These are phyloP conservation scores for Serranus cabrilla DNA, from an alignment of 2,797 vertebrate species.

Conservation along the genomic window DNA sequence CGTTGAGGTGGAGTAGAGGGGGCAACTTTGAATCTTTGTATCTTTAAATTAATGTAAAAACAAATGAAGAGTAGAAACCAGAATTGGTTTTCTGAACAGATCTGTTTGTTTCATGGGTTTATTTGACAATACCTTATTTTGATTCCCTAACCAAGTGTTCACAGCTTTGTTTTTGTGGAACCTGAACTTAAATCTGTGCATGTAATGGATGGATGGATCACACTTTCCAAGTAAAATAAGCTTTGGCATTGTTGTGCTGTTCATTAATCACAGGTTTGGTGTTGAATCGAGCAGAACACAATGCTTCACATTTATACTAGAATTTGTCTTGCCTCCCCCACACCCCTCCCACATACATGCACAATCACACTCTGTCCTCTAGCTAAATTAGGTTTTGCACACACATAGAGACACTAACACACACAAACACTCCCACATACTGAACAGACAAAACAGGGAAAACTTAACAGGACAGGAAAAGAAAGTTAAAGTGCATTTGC, in stretches of 20 bases:
- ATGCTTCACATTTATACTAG: constrained; percentile 71
- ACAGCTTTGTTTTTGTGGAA: constrained; percentile 25
- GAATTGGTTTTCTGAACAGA: not conserved
- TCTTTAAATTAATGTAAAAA: not conserved
- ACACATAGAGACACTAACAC: not conserved
- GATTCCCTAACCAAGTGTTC: constrained; percentile 16
- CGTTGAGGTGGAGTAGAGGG: too few relatives aligned
- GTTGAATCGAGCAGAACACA: constrained; percentile 74
- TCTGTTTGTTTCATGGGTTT: constrained; percentile 18
- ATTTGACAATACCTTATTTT: constrained; percentile 21
- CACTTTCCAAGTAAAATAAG: constrained; percentile 70
- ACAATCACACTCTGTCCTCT: constrained; percentile 71
- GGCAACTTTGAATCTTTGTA: too few relatives aligned
- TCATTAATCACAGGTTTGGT: constrained; percentile 78
- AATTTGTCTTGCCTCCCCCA: constrained; percentile 68
- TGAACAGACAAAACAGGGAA: constrained; percentile 14
- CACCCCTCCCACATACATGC: constrained; percentile 69
- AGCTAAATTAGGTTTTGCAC: constrained; percentile 59
- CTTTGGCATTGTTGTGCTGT: constrained; percentile 67
- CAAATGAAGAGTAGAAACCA: not conserved
- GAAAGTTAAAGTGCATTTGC: constrained; percentile 56
- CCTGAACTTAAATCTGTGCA: constrained; percentile 41
- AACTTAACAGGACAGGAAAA: constrained; percentile 49
- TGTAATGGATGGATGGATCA: constrained; percentile 67
- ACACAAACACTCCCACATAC: constrained; percentile 4